Conservation (phyloP, 2,113 vertebrate genomes). For the Rhegmatorhina hoffmannsi region DNA sequence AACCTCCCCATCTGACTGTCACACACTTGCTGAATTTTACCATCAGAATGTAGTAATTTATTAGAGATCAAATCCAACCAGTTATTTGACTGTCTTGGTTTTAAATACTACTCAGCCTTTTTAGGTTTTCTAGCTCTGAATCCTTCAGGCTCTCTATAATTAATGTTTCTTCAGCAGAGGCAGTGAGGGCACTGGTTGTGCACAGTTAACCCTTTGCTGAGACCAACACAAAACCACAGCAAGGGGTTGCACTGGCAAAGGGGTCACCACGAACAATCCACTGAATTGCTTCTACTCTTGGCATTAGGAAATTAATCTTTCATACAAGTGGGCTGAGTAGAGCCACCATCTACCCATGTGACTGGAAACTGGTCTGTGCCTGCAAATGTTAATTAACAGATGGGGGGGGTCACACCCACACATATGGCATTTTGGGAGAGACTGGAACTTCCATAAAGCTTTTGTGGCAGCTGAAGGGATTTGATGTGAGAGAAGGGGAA, state of each 20-base stretch:
- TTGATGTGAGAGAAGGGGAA: background rate
- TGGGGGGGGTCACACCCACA: background rate
- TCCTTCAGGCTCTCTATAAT: slow-evolving; percentile 58
- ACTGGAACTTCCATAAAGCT: background rate
- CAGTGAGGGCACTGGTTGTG: background rate
- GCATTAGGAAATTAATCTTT: background rate
- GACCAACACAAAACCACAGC: background rate
- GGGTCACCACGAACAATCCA: fast-evolving
- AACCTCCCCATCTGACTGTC: slow-evolving; percentile 43
- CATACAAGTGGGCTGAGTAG: background rate
- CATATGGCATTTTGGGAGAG: background rate
- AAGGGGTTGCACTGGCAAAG: background rate
- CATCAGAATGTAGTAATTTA: slow-evolving; percentile 62
- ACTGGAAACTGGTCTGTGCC: background rate
- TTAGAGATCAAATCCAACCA: slow-evolving; percentile 55
- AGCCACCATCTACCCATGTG: background rate
- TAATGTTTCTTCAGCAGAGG: slow-evolving; percentile 51
- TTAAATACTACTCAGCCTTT: slow-evolving; percentile 54
- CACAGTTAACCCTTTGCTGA: slow-evolving; percentile 57
- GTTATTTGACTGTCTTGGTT: slow-evolving; percentile 68
- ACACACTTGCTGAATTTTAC: slow-evolving; percentile 47
- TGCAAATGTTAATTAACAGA: slow-evolving; percentile 1
- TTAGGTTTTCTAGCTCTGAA: slow-evolving; percentile 21
- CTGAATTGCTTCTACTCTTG: background rate
- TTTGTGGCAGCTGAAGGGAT: background rate